A percentile compares a stretch with the other conserved stretches of the same genome.
phyloP scores from a whole-genome alignment of 1,140 invertebrate species.

The Hycleus phaleratus region DNA sequence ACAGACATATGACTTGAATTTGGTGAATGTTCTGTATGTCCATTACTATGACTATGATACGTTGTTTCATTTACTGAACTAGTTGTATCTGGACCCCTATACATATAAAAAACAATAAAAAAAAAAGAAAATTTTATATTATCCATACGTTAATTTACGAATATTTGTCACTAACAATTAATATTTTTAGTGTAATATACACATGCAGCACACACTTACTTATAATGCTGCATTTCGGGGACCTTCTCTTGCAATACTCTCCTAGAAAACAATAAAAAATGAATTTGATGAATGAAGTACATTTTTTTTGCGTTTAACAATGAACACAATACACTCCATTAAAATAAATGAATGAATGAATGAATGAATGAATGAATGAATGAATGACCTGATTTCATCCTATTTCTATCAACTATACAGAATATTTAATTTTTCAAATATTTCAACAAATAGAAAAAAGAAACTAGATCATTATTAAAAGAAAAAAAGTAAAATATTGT shows the following conservation, averaged over 20 bases:
- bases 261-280: slow-evolving; percentile 46
- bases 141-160: not conserved
- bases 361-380: too few species aligned
- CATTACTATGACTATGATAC: slow-evolving; percentile 43
- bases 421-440: not conserved
- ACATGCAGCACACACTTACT: slow-evolving; percentile 47
- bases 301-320: too few species aligned
- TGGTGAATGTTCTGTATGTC: slow-evolving; percentile 45
- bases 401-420: too few species aligned
- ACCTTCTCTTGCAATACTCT: slow-evolving; percentile 57
- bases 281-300: slow-evolving; percentile 23
- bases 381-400: too few species aligned
- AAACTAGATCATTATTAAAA: slow-evolving; percentile 6
- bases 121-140: not conserved
- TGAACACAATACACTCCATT: too few species aligned
- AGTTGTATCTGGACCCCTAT: slow-evolving; percentile 34
- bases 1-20: slow-evolving; percentile 45
- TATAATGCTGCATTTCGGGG: slow-evolving; percentile 58
- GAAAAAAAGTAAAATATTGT: not conserved
- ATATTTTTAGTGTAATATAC: not conserved
- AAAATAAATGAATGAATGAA: too few species aligned
- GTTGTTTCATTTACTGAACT: slow-evolving; percentile 35
- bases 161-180: not conserved
- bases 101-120: slow-evolving; percentile 4
- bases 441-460: slow-evolving; percentile 2